Evolutionary conservation across 2,888 invertebrate genomes (phyloP).

Genomic region (Eupithecia centaureata): DNA sequence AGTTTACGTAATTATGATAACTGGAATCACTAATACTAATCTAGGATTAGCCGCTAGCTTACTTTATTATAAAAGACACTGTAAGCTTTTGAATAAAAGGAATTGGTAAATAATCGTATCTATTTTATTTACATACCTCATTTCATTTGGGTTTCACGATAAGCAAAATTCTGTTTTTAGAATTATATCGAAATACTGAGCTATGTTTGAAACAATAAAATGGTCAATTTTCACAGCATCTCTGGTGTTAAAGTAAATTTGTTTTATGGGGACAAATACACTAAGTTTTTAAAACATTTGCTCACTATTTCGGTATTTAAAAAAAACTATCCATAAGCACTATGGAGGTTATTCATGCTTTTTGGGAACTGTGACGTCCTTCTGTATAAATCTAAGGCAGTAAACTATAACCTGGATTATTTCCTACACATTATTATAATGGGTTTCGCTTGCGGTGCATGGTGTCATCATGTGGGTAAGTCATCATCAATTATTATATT

Average conservation of each 20-base stretch:
- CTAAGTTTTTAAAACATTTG: not conserved
- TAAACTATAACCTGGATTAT: not conserved
- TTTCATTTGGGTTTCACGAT: not conserved
- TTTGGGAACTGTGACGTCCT: not conserved
- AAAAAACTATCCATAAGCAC: not conserved
- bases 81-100: constrained; percentile 77
- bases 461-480: constrained; percentile 16
- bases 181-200: not conserved
- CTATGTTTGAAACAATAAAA: too few species aligned
- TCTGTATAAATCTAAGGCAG: not conserved
- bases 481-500: not conserved
- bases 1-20: constrained; percentile 50
- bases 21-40: constrained; percentile 47
- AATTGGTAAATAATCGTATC: constrained; percentile 68
- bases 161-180: not conserved
- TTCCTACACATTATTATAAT: not conserved
- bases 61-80: constrained; percentile 63
- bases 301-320: constrained; percentile 5
- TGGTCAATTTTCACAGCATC: too few species aligned
- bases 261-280: too few species aligned
- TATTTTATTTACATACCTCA: constrained; percentile 49
- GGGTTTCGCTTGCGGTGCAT: constrained; percentile 12
- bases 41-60: constrained; percentile 65
- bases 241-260: too few species aligned
- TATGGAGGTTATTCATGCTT: not conserved